Percentiles rank a stretch among this genome's conserved stretches.
phyloP scores from a whole-genome alignment of 2,888 invertebrate genomes.

The Leptothorax acervorum region DNA sequence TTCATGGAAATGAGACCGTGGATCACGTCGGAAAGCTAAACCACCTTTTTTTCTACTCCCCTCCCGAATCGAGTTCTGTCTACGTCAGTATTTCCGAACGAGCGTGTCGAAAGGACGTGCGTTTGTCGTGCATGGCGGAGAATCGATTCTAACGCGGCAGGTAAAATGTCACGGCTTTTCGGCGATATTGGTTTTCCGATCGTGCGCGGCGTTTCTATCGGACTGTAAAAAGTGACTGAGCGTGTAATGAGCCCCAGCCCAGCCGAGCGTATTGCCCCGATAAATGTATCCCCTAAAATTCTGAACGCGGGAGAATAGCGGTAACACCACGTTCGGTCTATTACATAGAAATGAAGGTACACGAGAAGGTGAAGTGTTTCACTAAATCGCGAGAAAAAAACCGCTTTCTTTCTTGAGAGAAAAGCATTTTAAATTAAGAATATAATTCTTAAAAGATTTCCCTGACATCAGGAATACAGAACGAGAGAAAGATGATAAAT shows the following conservation, averaged over 20 bases:
- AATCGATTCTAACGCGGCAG: constrained; percentile 63
- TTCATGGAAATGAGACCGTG: constrained; percentile 69
- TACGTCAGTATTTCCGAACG: constrained; percentile 39
- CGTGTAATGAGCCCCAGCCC: constrained; percentile 50
- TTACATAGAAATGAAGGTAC: constrained; percentile 25
- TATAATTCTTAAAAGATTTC: neutral
- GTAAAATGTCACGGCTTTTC: constrained; percentile 61
- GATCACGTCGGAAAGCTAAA: constrained; percentile 51
- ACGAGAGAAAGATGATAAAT: neutral
- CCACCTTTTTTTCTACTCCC: constrained; percentile 18
- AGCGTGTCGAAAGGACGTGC: constrained; percentile 53
- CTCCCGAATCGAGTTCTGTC: constrained; percentile 39
- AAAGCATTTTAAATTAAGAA: neutral
- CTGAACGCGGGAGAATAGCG: constrained; percentile 29
- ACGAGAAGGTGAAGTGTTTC: neutral
- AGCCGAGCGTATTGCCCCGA: constrained; percentile 47
- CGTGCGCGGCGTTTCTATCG: constrained; percentile 44
- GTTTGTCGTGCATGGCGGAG: constrained; percentile 49
- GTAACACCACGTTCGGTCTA: constrained; percentile 16
- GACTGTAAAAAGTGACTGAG: constrained; percentile 55
- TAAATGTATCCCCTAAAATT: constrained; percentile 52
- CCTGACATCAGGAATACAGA: neutral
- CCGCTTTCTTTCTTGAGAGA: neutral
- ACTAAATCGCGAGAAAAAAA: neutral
- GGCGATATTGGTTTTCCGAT: constrained; percentile 57